A percentile compares a stretch with the other conserved stretches of the same genome.
Evolutionary conservation across 2,797 vertebrate genomes (phyloP).

Genomic region (Serranus cabrilla): DNA sequence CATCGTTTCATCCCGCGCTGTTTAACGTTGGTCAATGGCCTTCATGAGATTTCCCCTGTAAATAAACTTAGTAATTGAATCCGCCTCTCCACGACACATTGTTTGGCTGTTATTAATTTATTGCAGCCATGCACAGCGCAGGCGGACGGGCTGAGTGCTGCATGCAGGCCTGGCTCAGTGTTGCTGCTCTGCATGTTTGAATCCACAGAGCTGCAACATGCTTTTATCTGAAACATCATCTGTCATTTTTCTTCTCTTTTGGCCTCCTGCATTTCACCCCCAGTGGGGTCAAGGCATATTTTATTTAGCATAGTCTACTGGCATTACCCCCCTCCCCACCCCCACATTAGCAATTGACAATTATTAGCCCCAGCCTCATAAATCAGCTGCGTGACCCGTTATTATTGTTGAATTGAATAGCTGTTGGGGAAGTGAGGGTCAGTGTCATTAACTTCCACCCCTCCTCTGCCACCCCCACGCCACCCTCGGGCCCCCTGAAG

Average conservation of each 20-base stretch:
- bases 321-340: slow-evolving; percentile 67
- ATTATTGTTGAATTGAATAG: slow-evolving; percentile 97
- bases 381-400: slow-evolving; percentile 97
- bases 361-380: slow-evolving; percentile 95
- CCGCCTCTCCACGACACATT: slow-evolving; percentile 78
- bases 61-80: slow-evolving; percentile 85
- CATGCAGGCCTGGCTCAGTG: background rate
- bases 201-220: slow-evolving; percentile 32
- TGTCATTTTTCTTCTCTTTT: slow-evolving; percentile 54
- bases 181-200: slow-evolving; percentile 2
- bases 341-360: slow-evolving; percentile 92
- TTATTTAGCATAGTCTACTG: slow-evolving; percentile 81
- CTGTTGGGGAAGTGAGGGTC: slow-evolving; percentile 98
- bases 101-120: slow-evolving; percentile 81
- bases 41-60: slow-evolving; percentile 86
- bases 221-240: slow-evolving; percentile 60
- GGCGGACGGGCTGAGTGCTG: slow-evolving; percentile 37
- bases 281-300: slow-evolving; percentile 82
- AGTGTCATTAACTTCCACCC: slow-evolving; percentile 97
- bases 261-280: slow-evolving; percentile 66
- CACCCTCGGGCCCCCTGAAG: slow-evolving; percentile 89
- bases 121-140: slow-evolving; percentile 45
- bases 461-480: slow-evolving; percentile 63
- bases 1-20: slow-evolving; percentile 95
- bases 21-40: slow-evolving; percentile 86